A percentile compares a stretch with the other conserved stretches of the same genome.
Evolutionary conservation across 2,113 vertebrate species (phyloP).

Genomic region (Vicugna pacos): DNA sequence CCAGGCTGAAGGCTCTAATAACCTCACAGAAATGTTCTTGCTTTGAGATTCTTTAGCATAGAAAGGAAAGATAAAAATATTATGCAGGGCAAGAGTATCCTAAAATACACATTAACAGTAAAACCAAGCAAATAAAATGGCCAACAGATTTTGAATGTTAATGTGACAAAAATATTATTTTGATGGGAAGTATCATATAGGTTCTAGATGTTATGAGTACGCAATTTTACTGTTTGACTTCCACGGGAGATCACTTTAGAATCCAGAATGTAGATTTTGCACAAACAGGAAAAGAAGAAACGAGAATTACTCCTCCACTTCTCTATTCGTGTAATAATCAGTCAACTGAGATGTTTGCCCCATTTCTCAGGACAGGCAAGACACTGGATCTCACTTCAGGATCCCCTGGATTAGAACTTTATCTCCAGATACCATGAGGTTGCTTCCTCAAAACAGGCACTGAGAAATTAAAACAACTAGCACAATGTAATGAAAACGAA

Average conservation of each 20-base stretch:
- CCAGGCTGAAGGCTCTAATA: conserved; percentile 76
- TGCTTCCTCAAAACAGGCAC: conserved; percentile 76
- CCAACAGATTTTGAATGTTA: conserved; percentile 59
- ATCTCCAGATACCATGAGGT: conserved; percentile 75
- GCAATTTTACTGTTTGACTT: conserved; percentile 50
- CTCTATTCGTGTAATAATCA: conserved; percentile 64
- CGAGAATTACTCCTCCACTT: conserved; percentile 60
- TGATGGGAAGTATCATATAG: background rate
- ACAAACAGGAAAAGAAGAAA: conserved; percentile 71
- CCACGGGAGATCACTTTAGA: conserved; percentile 30
- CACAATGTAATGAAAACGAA: conserved; percentile 81
- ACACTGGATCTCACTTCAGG: conserved; percentile 72
- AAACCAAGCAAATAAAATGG: conserved; percentile 57
- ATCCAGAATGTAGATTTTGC: conserved; percentile 43
- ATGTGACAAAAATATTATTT: background rate
- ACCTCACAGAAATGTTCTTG: conserved; percentile 64
- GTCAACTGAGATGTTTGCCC: conserved; percentile 75
- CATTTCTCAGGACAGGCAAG: conserved; percentile 72
- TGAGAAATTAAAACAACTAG: conserved; percentile 82
- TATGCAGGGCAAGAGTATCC: conserved; percentile 52
- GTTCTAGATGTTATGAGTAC: conserved; percentile 27
- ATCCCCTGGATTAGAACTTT: conserved; percentile 79
- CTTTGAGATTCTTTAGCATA: conserved; percentile 65
- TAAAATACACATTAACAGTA: conserved; percentile 64
- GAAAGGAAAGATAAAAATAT: conserved; percentile 49